Percentiles rank a stretch among this genome's conserved stretches.
Evolutionary conservation across 2,888 invertebrate species (phyloP).

Genomic region (Latrodectus hesperus): DNA sequence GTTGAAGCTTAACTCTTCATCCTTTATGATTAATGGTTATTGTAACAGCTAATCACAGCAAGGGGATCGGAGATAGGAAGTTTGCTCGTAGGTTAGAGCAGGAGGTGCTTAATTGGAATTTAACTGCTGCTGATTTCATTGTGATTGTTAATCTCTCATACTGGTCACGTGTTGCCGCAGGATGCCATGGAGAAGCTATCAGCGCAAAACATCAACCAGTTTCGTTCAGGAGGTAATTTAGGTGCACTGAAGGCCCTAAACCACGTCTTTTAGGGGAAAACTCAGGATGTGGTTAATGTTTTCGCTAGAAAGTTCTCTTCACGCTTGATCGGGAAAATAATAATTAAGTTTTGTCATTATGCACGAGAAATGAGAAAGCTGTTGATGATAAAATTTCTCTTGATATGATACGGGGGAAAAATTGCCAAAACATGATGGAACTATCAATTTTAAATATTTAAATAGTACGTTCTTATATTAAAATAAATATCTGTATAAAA

Average conservation of each 20-base stretch:
- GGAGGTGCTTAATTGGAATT: conserved; percentile 35
- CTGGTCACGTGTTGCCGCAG: conserved; percentile 46
- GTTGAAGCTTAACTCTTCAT: no score
- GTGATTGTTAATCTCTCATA: conserved; percentile 49
- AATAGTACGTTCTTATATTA: no score
- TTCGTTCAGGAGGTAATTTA: neutral
- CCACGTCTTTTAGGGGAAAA: neutral
- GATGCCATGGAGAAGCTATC: conserved; percentile 38
- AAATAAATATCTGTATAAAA: no score
- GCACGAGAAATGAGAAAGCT: no score
- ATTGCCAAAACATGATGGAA: no score
- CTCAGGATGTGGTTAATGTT: no score
- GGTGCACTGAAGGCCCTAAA: neutral
- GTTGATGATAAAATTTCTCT: no score
- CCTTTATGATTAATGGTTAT: neutral
- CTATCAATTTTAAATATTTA: no score
- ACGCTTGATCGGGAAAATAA: neutral
- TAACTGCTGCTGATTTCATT: conserved; percentile 49
- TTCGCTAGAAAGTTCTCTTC: no score
- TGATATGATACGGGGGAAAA: no score
- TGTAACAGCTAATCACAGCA: neutral
- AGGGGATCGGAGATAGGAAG: neutral
- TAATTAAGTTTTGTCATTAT: no score
- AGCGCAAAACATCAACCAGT: conserved; percentile 24
- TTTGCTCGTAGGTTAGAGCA: neutral